Conservation (phyloP, 23 tunicate species). For the Styela clava region DNA sequence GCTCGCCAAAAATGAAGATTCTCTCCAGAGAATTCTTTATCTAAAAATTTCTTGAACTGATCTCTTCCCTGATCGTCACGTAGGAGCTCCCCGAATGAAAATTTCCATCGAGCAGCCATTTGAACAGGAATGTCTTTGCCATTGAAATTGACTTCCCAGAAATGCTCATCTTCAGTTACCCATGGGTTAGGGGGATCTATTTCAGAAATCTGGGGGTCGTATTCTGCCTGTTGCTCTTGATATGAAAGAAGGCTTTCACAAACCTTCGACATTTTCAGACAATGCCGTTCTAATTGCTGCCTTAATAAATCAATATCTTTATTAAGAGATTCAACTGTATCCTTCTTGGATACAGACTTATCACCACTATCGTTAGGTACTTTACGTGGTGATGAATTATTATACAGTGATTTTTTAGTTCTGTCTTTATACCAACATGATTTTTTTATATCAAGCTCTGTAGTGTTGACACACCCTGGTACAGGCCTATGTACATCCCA, state of each 20-base stretch:
- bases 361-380: background rate
- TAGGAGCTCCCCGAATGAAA: slow-evolving; percentile 80
- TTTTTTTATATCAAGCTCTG: slow-evolving; percentile 92
- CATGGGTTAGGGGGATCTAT: slow-evolving; percentile 75
- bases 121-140: slow-evolving; percentile 54
- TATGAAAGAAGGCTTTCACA: slow-evolving; percentile 61
- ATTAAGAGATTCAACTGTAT: slow-evolving; percentile 51
- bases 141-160: slow-evolving; percentile 39
- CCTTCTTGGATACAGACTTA: slow-evolving; percentile 17
- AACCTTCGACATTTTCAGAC: slow-evolving; percentile 93
- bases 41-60: slow-evolving; percentile 84
- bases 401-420: slow-evolving; percentile 66
- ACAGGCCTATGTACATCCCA: slow-evolving; percentile 99
- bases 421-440: slow-evolving; percentile 78
- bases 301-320: slow-evolving; percentile 30
- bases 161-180: slow-evolving; percentile 70
- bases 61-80: slow-evolving; percentile 57
- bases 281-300: slow-evolving; percentile 79
- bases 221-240: slow-evolving; percentile 59
- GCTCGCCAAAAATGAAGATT: slow-evolving; percentile 87
- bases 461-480: slow-evolving; percentile 95
- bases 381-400: slow-evolving; percentile 85
- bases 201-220: slow-evolving; percentile 56
- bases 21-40: slow-evolving; percentile 94
- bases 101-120: slow-evolving; percentile 82